Conservation (phyloP, 2,888 invertebrate genomes). For the Adineta ricciae region DNA sequence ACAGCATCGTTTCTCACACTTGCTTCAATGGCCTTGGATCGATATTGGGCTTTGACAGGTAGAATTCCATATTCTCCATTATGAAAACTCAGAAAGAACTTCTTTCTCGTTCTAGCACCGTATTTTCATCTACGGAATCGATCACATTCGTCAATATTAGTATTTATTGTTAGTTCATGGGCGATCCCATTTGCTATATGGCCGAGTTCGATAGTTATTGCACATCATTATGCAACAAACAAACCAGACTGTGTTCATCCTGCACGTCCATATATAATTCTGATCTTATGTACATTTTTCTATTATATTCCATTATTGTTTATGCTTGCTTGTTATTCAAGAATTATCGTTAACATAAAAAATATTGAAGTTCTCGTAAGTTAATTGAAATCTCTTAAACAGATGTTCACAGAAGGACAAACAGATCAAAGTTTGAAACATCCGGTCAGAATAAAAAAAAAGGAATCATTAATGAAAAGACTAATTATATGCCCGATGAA, state of each 20-base stretch:
- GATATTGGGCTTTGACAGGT: conserved; percentile 28
- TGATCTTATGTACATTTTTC: conserved; percentile 24
- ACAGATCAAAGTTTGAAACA: too few relatives aligned
- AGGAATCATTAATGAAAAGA: background rate
- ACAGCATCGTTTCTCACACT: conserved; percentile 33
- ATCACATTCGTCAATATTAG: conserved; percentile 23
- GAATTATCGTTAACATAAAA: conserved; percentile 32
- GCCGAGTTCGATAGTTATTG: conserved; percentile 22
- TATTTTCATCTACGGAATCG: conserved; percentile 31
- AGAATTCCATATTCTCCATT: too few relatives aligned
- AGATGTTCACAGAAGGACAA: too few relatives aligned
- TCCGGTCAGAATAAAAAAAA: background rate
- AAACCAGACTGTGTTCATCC: conserved; percentile 20
- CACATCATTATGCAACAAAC: background rate
- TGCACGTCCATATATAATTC: conserved; percentile 20
- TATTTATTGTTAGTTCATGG: conserved; percentile 31
- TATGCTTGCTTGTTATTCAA: conserved; percentile 30
- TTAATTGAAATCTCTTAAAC: background rate
- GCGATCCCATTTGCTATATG: conserved; percentile 24
- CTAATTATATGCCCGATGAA: too few relatives aligned
- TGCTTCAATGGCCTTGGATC: conserved; percentile 30
- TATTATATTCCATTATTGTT: conserved; percentile 31
- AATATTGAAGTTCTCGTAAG: conserved; percentile 7
- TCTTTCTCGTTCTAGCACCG: too few relatives aligned
- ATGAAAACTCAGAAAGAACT: too few relatives aligned